Base-by-base conservation (phyloP, 2,797 vertebrate species). In the Thalassophryne amazonica region DNA sequence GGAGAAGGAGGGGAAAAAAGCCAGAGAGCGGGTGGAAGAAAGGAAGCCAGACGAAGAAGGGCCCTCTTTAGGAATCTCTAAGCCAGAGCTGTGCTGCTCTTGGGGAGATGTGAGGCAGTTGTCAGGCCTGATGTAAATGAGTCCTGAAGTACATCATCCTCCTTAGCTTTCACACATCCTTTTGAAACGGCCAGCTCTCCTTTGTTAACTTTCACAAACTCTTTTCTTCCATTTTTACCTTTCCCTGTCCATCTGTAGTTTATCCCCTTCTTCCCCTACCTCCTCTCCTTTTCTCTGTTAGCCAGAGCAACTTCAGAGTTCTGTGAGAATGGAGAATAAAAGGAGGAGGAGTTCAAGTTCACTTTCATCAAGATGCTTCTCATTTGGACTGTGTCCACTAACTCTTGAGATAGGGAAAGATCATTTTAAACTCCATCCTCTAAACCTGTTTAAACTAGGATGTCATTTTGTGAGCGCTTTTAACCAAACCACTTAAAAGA, bases 41-140 rank as follows among this genome's bases (percentile, higher is more conserved):
- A 72, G 57, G 34, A 57, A 72, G 74, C 73, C 59, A 49, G 69
- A n/a, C n/a, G n/a, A 81, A 76, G 73, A 82, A 69, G 81, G 75
- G 70, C 75, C 83, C 73, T 85, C 82, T 83, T 86, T 84, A 80
- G 72, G 85, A 90, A 87, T 90, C 84, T 89, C 80, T 81, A 80
- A 77, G 86, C 85, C 78, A 66, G 82, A 85, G 86, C 81, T 57
- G 77, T 81, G 80, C 73, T 82, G 79, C 83, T 86, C 83, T 86
- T 63, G 73, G 80, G 78, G 78, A 90, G 88, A 93, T 90, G 88
- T 89, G 86, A 92, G 79, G 85, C 73, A 45, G 69, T 88, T 89
- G 90, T 91, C 90, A 91, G 86, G 84, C 72, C 85, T 92, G 91
- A 93, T 92, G 89, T 90, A 92, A 92, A 93, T 92, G 82, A 91